These are phyloP conservation scores for Cepaea hortensis DNA, from an alignment of 2,888 invertebrate species.

Conservation along the genomic window DNA sequence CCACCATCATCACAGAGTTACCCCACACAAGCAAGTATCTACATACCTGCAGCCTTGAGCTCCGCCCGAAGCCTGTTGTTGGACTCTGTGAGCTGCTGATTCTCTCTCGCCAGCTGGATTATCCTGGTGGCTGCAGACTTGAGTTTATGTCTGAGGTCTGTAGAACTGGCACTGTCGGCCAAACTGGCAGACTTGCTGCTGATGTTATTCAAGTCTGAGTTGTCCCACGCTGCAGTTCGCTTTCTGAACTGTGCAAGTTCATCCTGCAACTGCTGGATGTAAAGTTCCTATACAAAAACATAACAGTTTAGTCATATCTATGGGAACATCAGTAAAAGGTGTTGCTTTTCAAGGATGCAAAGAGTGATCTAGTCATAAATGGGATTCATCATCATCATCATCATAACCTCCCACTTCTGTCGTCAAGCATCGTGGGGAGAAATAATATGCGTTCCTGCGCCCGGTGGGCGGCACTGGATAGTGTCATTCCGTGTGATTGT, in stretches of 20 bases:
- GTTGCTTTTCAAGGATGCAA: too few species aligned
- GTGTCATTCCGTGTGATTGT: too few species aligned
- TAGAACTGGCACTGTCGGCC: slow-evolving; percentile 50
- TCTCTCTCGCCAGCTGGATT: slow-evolving; percentile 71
- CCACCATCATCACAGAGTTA: too few species aligned
- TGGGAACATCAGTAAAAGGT: too few species aligned
- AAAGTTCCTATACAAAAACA: slow-evolving; percentile 69
- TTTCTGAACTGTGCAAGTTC: slow-evolving; percentile 68
- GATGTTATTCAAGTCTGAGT: slow-evolving; percentile 19
- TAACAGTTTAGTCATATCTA: too few species aligned
- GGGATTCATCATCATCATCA: too few species aligned
- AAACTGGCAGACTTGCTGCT: slow-evolving; percentile 20
- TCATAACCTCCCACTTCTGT: too few species aligned
- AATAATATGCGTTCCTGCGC: too few species aligned
- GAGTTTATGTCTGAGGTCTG: slow-evolving; percentile 66
- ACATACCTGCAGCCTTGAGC: slow-evolving; percentile 64
- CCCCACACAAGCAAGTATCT: neutral
- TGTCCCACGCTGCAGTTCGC: slow-evolving; percentile 51
- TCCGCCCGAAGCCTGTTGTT: slow-evolving; percentile 73
- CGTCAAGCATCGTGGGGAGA: too few species aligned
- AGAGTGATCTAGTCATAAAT: too few species aligned
- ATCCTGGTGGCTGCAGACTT: slow-evolving; percentile 71
- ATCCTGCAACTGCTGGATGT: slow-evolving; percentile 75
- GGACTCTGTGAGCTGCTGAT: slow-evolving; percentile 74
- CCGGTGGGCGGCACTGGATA: too few species aligned